Evolutionary conservation across 2,113 vertebrate species (phyloP), one percentile per base, ranked within the genome.

Genomic region (Paramisgurnus dabryanus): DNA sequence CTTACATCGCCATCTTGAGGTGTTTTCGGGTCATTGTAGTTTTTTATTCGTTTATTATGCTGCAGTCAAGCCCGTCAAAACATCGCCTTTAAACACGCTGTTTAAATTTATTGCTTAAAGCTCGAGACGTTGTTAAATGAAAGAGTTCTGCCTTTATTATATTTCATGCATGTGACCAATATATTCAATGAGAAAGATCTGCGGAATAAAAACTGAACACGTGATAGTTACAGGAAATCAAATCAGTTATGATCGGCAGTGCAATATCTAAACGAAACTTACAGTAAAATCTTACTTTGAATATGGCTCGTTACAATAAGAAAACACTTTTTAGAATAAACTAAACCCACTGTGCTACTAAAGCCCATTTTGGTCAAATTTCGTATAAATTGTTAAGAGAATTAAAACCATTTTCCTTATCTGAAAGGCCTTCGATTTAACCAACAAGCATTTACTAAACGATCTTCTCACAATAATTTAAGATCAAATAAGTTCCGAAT

Each of bases 161-260:
- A 5, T 43, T 39, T 9, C 22, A 7, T 47, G 45, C 39, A 67
- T 22, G 10, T 12, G 17, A 27, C 15, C 43, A 18, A n/a, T 18
- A 10, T 17, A 7, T 18, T 72, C 41, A 40, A 9, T 58, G n/a
- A 13, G 50, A 41, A 1, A 78, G 50, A 64, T 12, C 41, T 68
- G 63, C 6, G 58, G 60, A 22, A 12, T 57, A 77, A 45, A 43
- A 27, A 4, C 49, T 5, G 77, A 55, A 72, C 80, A 85, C 83
- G 83, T 85, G 76, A 85, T 67, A 18, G 49, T 50, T 61, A 67
- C 83, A 85, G 80, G 83, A 82, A 85, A 85, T 43, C 83, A 85
- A 82, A 85, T 80, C 77, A 80, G 68, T 68, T 6, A 58, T 40
- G 55, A 79, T 43, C 70, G 47, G 41, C 49, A 50, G 13, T 81